These are phyloP conservation scores for Erythrolamprus reginae DNA, from an alignment of 2,113 vertebrate genomes.

Conservation along the genomic window DNA sequence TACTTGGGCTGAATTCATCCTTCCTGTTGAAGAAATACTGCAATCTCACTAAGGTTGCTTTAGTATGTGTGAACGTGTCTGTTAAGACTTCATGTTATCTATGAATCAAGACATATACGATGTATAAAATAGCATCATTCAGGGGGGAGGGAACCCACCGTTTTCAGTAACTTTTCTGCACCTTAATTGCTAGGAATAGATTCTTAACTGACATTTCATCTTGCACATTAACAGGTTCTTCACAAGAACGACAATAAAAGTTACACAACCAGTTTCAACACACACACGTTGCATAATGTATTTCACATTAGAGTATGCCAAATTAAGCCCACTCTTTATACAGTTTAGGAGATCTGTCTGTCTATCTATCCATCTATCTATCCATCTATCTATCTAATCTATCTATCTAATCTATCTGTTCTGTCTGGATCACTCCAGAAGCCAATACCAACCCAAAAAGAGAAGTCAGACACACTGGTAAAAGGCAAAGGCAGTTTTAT, in stretches of 20 bases:
- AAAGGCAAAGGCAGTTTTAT: too few relatives aligned
- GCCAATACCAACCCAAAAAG: too few relatives aligned
- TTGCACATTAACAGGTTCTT: neutral
- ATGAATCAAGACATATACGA: neutral
- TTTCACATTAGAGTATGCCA: neutral
- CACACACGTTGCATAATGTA: neutral
- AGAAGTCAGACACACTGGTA: too few relatives aligned
- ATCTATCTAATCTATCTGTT: too few relatives aligned
- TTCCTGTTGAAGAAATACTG: neutral
- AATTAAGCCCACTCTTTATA: neutral
- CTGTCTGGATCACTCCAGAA: too few relatives aligned
- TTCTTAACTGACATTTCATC: neutral
- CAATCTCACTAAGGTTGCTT: neutral
- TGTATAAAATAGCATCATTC: neutral
- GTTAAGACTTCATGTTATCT: neutral
- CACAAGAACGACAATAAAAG: neutral
- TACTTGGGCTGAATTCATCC: neutral
- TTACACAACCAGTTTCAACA: neutral
- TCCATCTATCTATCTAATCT: too few relatives aligned
- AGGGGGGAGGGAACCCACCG: neutral
- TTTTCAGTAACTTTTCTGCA: neutral
- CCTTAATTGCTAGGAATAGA: neutral
- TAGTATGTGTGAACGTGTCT: neutral
- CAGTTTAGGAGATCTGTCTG: neutral
- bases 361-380: too few relatives aligned